These are phyloP conservation scores for Zalophus californianus DNA, from an alignment of 2,797 vertebrate species.

Conservation along the genomic window DNA sequence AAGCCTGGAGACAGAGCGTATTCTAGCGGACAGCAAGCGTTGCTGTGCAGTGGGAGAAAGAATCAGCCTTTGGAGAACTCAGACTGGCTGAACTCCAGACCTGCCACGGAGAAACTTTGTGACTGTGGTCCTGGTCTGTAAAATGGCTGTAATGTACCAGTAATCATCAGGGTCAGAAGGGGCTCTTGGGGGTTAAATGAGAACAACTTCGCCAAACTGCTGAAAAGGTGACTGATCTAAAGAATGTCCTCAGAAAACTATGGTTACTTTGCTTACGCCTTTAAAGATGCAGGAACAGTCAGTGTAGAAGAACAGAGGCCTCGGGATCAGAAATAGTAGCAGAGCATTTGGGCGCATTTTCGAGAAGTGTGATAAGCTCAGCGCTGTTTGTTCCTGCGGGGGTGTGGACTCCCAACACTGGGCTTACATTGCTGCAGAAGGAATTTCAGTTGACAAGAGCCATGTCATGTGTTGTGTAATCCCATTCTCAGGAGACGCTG, in stretches of 20 bases:
- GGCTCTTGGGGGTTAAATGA: neutral
- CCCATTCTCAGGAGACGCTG: conserved; percentile 26
- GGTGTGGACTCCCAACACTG: neutral
- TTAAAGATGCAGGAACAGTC: neutral
- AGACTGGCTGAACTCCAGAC: neutral
- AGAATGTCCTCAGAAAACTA: neutral
- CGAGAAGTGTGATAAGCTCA: neutral
- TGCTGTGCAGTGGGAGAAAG: neutral
- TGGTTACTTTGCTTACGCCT: neutral
- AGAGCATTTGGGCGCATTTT: conserved; percentile 8
- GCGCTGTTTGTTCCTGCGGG: neutral
- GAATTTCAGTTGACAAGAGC: conserved; percentile 61
- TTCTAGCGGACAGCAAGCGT: neutral
- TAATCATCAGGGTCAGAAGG: neutral
- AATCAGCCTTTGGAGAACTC: neutral
- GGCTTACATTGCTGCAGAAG: conserved; percentile 41
- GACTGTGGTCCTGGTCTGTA: neutral
- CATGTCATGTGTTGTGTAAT: conserved; percentile 37
- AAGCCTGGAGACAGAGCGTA: neutral
- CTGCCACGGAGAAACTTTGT: neutral
- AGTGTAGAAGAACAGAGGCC: conserved; percentile 17
- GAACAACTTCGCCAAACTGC: neutral
- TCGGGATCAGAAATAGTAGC: neutral
- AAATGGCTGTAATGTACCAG: neutral
- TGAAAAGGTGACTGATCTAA: neutral